A percentile compares a stretch with the other conserved stretches of the same genome.
Evolutionary conservation across 2,888 invertebrate species (phyloP).

Genomic region (Apodemia mormo): DNA sequence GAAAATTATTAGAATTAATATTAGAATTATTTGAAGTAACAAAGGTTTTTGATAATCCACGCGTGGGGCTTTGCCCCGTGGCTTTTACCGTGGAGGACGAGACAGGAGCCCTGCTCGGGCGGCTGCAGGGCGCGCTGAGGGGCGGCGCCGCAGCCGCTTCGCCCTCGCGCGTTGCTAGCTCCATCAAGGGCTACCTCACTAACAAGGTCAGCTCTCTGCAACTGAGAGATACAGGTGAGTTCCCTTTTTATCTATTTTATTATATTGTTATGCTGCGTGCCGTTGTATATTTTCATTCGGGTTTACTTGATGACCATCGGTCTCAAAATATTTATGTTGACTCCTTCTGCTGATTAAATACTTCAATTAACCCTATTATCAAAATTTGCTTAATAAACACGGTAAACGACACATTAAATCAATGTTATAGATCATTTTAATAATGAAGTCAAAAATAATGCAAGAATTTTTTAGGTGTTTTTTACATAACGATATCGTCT

Average conservation of each 20-base stretch:
- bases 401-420: too few species aligned
- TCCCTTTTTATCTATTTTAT: not conserved
- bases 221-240: constrained; percentile 87
- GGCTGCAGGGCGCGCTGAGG: constrained; percentile 85
- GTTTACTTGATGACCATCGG: too few species aligned
- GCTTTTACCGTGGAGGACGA: constrained; percentile 77
- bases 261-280: not conserved
- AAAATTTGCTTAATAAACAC: too few species aligned
- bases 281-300: too few species aligned
- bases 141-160: constrained; percentile 86
- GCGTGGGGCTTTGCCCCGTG: constrained; percentile 55
- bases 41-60: constrained; percentile 26
- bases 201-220: constrained; percentile 85
- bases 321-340: too few species aligned
- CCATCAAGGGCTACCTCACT: constrained; percentile 87
- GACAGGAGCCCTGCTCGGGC: constrained; percentile 82
- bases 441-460: too few species aligned
- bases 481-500: too few species aligned
- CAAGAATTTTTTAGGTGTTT: too few species aligned
- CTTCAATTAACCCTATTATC: too few species aligned
- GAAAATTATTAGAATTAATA: constrained; percentile 17
- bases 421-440: too few species aligned
- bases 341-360: too few species aligned
- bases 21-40: constrained; percentile 21
- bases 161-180: constrained; percentile 87